A percentile compares a stretch with the other conserved stretches of the same genome.
phyloP scores from a whole-genome alignment of 1,140 invertebrate genomes.

The Cardiocondyla obscurior region DNA sequence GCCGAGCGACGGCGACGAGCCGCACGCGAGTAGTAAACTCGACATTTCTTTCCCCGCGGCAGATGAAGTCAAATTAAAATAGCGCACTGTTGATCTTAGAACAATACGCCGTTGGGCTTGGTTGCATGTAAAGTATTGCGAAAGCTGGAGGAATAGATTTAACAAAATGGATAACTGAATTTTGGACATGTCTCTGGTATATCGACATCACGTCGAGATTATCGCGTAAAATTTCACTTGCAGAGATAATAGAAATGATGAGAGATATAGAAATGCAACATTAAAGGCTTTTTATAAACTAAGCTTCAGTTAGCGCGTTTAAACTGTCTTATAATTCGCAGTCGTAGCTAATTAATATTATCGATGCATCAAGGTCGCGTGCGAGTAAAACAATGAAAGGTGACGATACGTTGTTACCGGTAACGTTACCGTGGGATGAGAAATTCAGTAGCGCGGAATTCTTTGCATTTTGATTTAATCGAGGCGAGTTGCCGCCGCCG shows the following conservation, averaged over 20 bases:
- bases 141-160: neutral
- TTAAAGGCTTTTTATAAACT: neutral
- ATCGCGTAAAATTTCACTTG: neutral
- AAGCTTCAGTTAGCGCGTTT: slow-evolving; percentile 8
- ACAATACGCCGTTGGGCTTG: neutral
- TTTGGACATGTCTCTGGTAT: neutral
- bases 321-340: slow-evolving; percentile 17
- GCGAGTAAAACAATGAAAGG: slow-evolving; percentile 29
- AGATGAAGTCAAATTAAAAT: neutral
- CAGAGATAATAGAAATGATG: neutral
- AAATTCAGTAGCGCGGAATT: slow-evolving; percentile 30
- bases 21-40: slow-evolving; percentile 60
- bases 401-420: slow-evolving; percentile 25
- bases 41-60: slow-evolving; percentile 10
- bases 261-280: neutral
- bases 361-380: slow-evolving; percentile 47
- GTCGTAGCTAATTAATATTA: slow-evolving; percentile 42
- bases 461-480: slow-evolving; percentile 6
- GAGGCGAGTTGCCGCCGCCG: neutral
- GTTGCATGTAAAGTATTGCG: neutral
- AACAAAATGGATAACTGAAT: neutral
- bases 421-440: slow-evolving; percentile 40
- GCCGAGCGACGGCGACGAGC: slow-evolving; percentile 71
- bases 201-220: neutral
- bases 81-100: neutral